Percentiles rank a stretch among this genome's conserved stretches.
Evolutionary conservation across 2,797 vertebrate genomes (phyloP).

Genomic region (Molossus alvarezi): DNA sequence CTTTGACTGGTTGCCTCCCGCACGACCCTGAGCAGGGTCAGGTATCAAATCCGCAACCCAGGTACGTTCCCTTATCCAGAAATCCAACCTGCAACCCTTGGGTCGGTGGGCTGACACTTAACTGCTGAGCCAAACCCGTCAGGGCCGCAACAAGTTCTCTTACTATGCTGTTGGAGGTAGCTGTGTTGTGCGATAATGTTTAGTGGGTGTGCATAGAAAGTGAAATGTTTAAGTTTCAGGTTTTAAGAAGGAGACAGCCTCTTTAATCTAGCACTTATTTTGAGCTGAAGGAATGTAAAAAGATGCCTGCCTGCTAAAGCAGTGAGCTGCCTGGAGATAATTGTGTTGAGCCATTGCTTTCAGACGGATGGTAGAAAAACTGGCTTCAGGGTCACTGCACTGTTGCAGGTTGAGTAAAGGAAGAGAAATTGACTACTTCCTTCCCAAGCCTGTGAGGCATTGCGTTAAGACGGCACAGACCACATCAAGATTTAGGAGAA

Average conservation of each 20-base stretch:
- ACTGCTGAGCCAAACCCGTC: too few relatives aligned
- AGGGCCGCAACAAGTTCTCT: neutral
- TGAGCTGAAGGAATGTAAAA: conserved; percentile 59
- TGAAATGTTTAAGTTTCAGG: conserved; percentile 55
- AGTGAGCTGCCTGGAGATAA: conserved; percentile 70
- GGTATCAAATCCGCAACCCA: too few relatives aligned
- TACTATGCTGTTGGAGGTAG: conserved; percentile 54
- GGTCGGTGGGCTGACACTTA: too few relatives aligned
- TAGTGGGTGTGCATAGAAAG: conserved; percentile 45
- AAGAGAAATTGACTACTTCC: conserved; percentile 63
- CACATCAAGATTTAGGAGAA: neutral
- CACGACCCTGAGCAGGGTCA: too few relatives aligned
- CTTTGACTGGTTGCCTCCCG: too few relatives aligned
- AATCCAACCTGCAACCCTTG: too few relatives aligned
- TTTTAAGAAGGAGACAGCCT: conserved; percentile 74
- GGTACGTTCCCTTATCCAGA: too few relatives aligned
- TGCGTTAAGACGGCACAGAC: neutral
- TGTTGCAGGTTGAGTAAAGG: conserved; percentile 71
- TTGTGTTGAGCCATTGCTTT: conserved; percentile 73
- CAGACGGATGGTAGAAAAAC: conserved; percentile 60
- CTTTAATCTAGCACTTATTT: conserved; percentile 49
- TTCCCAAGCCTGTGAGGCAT: neutral
- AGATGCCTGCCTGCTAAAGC: conserved; percentile 65
- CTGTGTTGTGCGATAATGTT: conserved; percentile 31
- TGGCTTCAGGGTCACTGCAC: conserved; percentile 42